Conservation (phyloP, 2,888 invertebrate genomes). For the Meteorus cinctellus region DNA sequence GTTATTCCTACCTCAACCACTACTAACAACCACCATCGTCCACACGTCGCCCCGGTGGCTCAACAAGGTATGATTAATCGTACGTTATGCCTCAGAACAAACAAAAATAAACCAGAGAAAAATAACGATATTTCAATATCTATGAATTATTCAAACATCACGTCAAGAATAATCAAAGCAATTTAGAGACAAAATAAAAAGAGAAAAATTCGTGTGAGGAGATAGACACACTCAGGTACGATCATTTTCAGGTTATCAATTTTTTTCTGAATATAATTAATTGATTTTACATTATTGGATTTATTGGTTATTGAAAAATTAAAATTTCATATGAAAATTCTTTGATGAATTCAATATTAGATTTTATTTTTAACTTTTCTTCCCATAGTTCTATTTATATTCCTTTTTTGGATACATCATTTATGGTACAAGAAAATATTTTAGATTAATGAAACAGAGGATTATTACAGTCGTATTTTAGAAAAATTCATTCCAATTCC, state of each 20-base stretch:
- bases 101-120: conserved; percentile 24
- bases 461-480: too few relatives aligned
- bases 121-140: not conserved
- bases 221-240: not conserved
- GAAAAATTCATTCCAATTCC: too few relatives aligned
- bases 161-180: not conserved
- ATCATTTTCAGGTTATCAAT: not conserved
- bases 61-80: conserved; percentile 66
- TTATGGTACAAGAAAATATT: too few relatives aligned
- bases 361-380: too few relatives aligned
- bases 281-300: too few relatives aligned
- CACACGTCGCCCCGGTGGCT: conserved; percentile 62
- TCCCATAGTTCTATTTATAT: too few relatives aligned
- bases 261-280: too few relatives aligned
- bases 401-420: too few relatives aligned
- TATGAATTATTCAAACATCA: not conserved
- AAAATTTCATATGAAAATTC: too few relatives aligned
- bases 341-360: too few relatives aligned
- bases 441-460: too few relatives aligned
- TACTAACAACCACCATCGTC: conserved; percentile 63
- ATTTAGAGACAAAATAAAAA: not conserved
- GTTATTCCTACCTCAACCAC: conserved; percentile 58
- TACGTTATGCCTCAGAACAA: conserved; percentile 44
- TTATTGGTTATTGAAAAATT: too few relatives aligned
- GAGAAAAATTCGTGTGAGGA: not conserved